phyloP scores from a whole-genome alignment of 2,113 vertebrate genomes.

The Ginglymostoma cirratum region DNA sequence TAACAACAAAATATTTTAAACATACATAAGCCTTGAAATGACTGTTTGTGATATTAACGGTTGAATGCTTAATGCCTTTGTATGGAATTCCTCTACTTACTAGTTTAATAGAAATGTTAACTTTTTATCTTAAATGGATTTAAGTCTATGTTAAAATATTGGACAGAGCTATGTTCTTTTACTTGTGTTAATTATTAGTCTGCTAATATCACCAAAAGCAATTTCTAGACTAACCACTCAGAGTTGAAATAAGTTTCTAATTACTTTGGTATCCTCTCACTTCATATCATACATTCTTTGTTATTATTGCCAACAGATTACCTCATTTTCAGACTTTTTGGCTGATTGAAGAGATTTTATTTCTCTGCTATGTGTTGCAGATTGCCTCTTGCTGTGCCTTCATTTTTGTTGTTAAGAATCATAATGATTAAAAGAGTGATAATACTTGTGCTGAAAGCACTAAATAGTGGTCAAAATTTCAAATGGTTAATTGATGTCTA shows the following conservation, averaged over 20 bases:
- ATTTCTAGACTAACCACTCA: neutral
- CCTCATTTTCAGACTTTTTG: neutral
- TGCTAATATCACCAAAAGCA: neutral
- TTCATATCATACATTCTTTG: constrained; percentile 3
- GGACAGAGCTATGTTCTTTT: neutral
- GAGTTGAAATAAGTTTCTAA: neutral
- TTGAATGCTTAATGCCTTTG: neutral
- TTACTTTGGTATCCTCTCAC: constrained; percentile 16
- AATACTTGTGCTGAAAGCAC: neutral
- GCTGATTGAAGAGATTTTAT: neutral
- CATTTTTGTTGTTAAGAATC: neutral
- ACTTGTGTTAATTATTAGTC: neutral
- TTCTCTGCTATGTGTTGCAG: neutral
- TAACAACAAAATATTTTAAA: neutral
- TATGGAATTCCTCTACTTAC: neutral
- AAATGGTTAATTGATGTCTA: no score
- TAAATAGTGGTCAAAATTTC: neutral
- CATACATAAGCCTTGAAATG: neutral
- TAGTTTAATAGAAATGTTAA: neutral
- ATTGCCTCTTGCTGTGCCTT: neutral
- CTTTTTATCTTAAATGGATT: neutral
- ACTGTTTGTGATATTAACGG: constrained; percentile 27
- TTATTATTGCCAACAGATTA: neutral
- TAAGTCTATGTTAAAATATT: neutral
- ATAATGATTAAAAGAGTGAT: neutral